Conservation (phyloP, 2,113 vertebrate species). For the Oncorhynchus tshawytscha region DNA sequence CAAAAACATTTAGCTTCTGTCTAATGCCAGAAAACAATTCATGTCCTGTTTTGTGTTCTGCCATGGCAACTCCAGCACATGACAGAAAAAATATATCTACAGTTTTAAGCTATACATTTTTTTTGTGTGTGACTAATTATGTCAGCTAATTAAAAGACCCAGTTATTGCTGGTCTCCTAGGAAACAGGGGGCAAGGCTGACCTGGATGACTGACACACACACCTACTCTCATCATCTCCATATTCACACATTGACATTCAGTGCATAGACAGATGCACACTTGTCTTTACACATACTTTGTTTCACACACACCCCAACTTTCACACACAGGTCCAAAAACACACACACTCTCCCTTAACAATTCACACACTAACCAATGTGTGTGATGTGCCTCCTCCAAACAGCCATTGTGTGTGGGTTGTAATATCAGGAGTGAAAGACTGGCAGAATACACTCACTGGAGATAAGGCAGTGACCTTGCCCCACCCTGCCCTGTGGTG, state of each 20-base stretch:
- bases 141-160: slow-evolving; percentile 68
- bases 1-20: too few relatives aligned
- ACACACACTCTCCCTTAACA: slow-evolving; percentile 23
- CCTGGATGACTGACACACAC: slow-evolving; percentile 61
- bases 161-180: slow-evolving; percentile 60
- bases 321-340: not conserved
- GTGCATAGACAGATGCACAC: not conserved
- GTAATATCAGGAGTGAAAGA: not conserved
- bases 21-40: too few relatives aligned
- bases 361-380: slow-evolving; percentile 28
- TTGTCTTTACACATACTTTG: not conserved
- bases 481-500: not conserved
- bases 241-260: not conserved
- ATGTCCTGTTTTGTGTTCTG: not conserved
- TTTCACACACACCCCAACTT: not conserved
- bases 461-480: not conserved
- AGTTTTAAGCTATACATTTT: slow-evolving; percentile 27
- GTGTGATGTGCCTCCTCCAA: slow-evolving; percentile 10
- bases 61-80: not conserved
- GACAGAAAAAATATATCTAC: slow-evolving; percentile 4
- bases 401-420: not conserved
- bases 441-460: not conserved
- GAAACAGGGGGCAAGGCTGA: slow-evolving; percentile 40
- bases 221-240: not conserved
- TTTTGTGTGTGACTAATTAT: slow-evolving; percentile 58